Base-by-base conservation (phyloP, 2,113 vertebrate genomes). In the Cephalopterus ornatus region DNA sequence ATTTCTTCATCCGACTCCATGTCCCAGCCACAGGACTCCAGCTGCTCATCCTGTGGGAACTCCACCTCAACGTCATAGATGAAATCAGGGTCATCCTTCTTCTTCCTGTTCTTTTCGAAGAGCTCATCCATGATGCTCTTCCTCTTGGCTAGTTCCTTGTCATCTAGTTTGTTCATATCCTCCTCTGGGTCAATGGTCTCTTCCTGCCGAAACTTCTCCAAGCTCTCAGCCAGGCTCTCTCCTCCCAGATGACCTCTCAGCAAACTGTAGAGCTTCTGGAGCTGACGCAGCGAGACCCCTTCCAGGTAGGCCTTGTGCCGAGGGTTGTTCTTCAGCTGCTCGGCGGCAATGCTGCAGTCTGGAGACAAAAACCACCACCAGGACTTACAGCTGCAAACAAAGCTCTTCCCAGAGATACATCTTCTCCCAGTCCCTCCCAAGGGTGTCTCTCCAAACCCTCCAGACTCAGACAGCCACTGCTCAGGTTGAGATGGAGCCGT, bases 151-250 rank as follows among this genome's bases (percentile, higher is more conserved):
- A 99, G 97, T 27, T 99, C 98, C 35, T 98, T 97, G 37, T 99
- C 99, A 41, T 98, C 98, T n/a, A 99, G 97, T 96, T 99, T 99
- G 97, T 99, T 99, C 63, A 99, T 97, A 89, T 99, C 99, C 93
- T 99, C 98, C 15, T 99, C 97, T 5, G 98, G 98, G 93, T 99
- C 98, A 44, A 99, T 89, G 46, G 78, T 95, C 68, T 98, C 97
- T 8, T 98, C 98, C 81, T 44, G 96, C 5, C 26, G 96, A 88
- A 98, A 98, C 68, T 98, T 96, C 52, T 98, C 97, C 93, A 99
- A 95, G 50, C 97, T 99, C 70, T 97, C 96, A 62, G 97, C 95
- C 93, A 98, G 94, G 75, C 93, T 98, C 77, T 98, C 94, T 19
- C 99, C 99, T 47, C 88, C 75, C 73, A 99, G 78, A 72, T 99